Percentiles rank a stretch among this genome's conserved stretches.
phyloP scores from a whole-genome alignment of 2,797 vertebrate species.

The Eptatretus atami region DNA sequence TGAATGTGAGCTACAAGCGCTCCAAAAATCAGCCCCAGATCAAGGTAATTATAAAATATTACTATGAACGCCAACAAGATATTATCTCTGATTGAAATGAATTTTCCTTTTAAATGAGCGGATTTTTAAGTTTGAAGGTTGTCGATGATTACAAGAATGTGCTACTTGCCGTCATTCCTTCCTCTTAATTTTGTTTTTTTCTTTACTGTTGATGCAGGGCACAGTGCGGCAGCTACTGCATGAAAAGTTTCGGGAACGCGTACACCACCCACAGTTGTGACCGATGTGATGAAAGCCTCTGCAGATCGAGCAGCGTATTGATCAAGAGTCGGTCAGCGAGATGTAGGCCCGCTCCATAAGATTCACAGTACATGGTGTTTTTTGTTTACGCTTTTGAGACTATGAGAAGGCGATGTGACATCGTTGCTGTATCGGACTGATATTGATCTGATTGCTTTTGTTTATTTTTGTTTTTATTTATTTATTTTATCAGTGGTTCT shows the following conservation, averaged over 20 bases:
- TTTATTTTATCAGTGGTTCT: too few relatives aligned
- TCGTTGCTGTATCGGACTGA: too few relatives aligned
- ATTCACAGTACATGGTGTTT: too few relatives aligned
- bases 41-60: conserved; percentile 21
- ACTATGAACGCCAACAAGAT: neutral
- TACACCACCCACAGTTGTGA: conserved; percentile 93
- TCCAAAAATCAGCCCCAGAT: conserved; percentile 98
- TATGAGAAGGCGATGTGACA: too few relatives aligned
- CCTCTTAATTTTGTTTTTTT: neutral
- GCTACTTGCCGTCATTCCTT: too few relatives aligned
- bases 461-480: too few relatives aligned
- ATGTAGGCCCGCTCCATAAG: neutral
- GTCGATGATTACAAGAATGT: too few relatives aligned
- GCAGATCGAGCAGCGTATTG: conserved; percentile 65
- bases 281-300: conserved; percentile 91
- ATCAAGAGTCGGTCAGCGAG: conserved; percentile 37
- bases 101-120: neutral
- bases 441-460: too few relatives aligned
- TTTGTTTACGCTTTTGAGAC: too few relatives aligned
- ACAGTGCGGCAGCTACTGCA: conserved; percentile 66
- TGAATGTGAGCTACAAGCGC: conserved; percentile 92
- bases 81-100: neutral
- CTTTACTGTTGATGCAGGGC: conserved; percentile 39
- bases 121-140: neutral
- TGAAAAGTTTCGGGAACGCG: conserved; percentile 75